Conservation (phyloP, 2,888 invertebrate genomes). For the Metacarcinus magister region DNA sequence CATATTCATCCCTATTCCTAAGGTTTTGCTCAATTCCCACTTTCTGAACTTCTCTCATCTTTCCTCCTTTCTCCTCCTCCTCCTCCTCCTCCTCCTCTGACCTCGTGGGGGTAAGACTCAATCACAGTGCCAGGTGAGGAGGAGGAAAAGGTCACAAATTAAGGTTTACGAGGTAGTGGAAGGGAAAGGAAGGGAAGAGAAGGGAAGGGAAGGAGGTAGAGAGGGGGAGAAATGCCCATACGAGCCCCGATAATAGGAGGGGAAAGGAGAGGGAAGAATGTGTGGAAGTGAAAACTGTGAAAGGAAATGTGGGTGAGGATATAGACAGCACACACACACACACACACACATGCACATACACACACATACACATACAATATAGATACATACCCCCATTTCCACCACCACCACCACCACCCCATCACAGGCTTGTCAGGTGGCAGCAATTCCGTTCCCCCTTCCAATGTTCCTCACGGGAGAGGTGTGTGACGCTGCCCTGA, state of each 20-base stretch:
- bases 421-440: neutral
- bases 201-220: neutral
- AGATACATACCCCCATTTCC: neutral
- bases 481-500: neutral
- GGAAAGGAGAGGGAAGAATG: neutral
- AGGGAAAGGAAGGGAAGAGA: neutral
- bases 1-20: neutral
- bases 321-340: neutral
- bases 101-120: neutral
- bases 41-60: neutral
- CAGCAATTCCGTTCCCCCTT: neutral
- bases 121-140: slow-evolving; percentile 54
- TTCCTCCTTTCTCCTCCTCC: slow-evolving; percentile 28
- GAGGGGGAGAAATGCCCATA: neutral
- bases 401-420: neutral
- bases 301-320: neutral
- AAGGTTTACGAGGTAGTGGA: slow-evolving; percentile 35
- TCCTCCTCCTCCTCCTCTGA: neutral
- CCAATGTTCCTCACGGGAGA: neutral
- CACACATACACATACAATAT: neutral
- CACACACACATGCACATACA: neutral
- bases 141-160: slow-evolving; percentile 54
- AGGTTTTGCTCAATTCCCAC: neutral
- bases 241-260: neutral
- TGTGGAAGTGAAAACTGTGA: neutral